Evolutionary conservation across 1,140 invertebrate species (phyloP).

Genomic region (Anastrepha ludens): DNA sequence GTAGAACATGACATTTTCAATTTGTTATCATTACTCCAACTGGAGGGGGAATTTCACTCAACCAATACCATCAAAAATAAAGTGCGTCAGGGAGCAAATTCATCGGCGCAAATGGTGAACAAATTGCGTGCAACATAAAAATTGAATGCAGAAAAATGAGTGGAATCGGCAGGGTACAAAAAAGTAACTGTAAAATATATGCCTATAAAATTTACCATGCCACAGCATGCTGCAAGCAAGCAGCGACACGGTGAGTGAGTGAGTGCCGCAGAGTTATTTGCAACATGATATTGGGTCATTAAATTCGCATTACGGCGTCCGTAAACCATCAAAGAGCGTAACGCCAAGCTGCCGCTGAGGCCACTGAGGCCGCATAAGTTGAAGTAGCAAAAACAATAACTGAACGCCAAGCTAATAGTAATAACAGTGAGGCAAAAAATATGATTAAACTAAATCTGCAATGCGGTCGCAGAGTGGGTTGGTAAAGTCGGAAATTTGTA

Average conservation of each 20-base stretch:
- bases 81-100: background rate
- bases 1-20: constrained; percentile 41
- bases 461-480: too few species aligned
- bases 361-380: background rate
- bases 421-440: background rate
- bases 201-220: constrained; percentile 45
- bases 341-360: constrained; percentile 1
- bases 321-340: constrained; percentile 4
- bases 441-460: background rate
- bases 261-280: constrained; percentile 24
- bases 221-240: constrained; percentile 6
- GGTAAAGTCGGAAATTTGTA: too few species aligned
- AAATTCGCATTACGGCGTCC: constrained; percentile 38
- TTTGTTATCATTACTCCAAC: constrained; percentile 41
- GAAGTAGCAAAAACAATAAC: background rate
- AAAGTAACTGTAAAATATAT: background rate
- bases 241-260: background rate
- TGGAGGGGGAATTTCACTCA: background rate
- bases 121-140: constrained; percentile 40
- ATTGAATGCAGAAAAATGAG: constrained; percentile 16
- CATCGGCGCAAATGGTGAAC: background rate
- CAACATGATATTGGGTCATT: constrained; percentile 46
- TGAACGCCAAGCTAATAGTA: background rate
- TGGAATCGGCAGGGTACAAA: background rate
- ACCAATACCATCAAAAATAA: background rate